A percentile compares a stretch with the other conserved stretches of the same genome.
Evolutionary conservation across 2,797 vertebrate genomes (phyloP).

Genomic region (Gallinago nigripennis): DNA sequence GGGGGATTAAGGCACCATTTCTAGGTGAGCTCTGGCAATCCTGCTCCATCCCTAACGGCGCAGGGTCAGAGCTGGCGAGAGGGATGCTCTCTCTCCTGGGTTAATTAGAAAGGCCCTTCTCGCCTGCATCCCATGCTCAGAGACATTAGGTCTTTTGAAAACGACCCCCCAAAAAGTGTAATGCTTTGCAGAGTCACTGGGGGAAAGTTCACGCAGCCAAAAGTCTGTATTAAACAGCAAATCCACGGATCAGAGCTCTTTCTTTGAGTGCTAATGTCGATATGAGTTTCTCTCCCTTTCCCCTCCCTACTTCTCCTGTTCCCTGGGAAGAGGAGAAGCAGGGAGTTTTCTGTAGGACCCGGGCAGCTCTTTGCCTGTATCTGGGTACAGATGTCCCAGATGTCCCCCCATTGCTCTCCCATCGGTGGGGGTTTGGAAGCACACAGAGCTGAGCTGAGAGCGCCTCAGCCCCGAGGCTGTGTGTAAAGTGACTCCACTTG

Average conservation of each 20-base stretch:
- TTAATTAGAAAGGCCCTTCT: slow-evolving; percentile 66
- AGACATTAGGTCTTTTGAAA: neutral
- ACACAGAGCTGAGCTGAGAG: neutral
- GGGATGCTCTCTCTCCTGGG: slow-evolving; percentile 62
- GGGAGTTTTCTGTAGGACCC: neutral
- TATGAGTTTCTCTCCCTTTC: neutral
- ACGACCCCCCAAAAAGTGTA: neutral
- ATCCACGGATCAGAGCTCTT: neutral
- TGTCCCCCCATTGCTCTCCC: neutral
- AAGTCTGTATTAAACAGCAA: neutral
- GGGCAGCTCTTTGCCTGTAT: neutral
- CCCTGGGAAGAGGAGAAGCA: neutral
- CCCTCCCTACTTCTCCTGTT: neutral
- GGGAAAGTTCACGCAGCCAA: neutral
- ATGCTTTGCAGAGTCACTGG: neutral
- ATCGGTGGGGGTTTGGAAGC: neutral
- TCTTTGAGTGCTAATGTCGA: neutral
- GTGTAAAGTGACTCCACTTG: neutral
- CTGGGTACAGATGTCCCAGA: neutral
- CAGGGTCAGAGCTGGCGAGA: slow-evolving; percentile 13
- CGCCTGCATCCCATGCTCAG: slow-evolving; percentile 23
- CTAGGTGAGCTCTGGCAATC: slow-evolving; percentile 34
- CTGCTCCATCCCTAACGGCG: slow-evolving; percentile 39
- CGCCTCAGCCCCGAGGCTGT: neutral
- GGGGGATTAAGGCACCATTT: slow-evolving; percentile 51